phyloP scores from a whole-genome alignment of 2,888 invertebrate genomes.

The Polymixis flavicincta region DNA sequence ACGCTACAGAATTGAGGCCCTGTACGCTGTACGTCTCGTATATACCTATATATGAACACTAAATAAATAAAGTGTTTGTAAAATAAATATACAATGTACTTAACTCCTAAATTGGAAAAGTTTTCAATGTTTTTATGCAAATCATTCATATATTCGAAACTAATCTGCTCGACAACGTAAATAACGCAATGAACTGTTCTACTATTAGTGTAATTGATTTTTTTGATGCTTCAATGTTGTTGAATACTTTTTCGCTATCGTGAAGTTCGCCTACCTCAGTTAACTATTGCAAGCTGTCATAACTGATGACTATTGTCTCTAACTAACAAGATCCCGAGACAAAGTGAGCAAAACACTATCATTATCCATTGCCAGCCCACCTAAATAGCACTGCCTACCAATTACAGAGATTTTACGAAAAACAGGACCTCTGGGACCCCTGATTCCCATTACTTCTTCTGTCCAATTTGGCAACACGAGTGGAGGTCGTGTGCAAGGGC shows the following conservation, averaged over 20 bases:
- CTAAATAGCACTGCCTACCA: conserved; percentile 31
- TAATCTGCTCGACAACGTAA: too few species aligned
- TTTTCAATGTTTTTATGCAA: too few species aligned
- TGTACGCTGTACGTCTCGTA: too few species aligned
- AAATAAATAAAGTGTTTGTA: too few species aligned
- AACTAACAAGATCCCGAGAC: not conserved
- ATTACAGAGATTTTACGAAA: conserved; percentile 53
- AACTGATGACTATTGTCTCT: not conserved
- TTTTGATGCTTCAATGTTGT: not conserved
- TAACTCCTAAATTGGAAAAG: too few species aligned
- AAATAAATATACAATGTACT: too few species aligned
- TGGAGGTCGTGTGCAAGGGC: conserved; percentile 71
- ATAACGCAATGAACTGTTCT: too few species aligned
- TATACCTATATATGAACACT: too few species aligned
- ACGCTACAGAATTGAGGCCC: too few species aligned
- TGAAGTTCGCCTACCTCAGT: not conserved
- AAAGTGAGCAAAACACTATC: conserved; percentile 26
- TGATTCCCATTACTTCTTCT: conserved; percentile 55
- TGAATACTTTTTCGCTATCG: not conserved
- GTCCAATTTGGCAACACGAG: conserved; percentile 65
- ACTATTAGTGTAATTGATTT: too few species aligned
- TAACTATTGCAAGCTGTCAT: not conserved
- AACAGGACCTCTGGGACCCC: conserved; percentile 46
- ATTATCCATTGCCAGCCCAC: conserved; percentile 39
- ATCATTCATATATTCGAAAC: too few species aligned